Conservation (phyloP, 2,797 vertebrate genomes). For the Hemibagrus guttatus region DNA sequence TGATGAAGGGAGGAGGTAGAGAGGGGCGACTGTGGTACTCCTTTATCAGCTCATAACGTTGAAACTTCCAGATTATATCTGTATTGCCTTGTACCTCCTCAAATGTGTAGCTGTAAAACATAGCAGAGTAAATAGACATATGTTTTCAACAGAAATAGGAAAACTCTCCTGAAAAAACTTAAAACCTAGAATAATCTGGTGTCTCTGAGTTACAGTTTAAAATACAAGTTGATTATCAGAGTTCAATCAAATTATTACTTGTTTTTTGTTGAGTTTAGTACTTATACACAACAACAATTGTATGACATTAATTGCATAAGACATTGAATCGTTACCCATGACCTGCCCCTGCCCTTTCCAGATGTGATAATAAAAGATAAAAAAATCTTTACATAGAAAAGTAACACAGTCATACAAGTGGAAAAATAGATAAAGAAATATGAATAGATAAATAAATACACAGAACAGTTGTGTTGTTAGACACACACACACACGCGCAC, state of each 20-base stretch:
- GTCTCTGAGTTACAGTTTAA: not conserved
- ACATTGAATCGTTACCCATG: not conserved
- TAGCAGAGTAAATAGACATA: too few species aligned
- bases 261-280: not conserved
- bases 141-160: not conserved
- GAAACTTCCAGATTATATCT: conserved; percentile 97
- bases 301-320: not conserved
- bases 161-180: not conserved
- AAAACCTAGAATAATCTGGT: not conserved
- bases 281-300: not conserved
- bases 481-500: too few species aligned
- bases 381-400: too few species aligned
- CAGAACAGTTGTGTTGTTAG: too few species aligned
- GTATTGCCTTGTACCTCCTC: conserved; percentile 94
- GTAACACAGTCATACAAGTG: too few species aligned
- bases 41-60: conserved; percentile 89
- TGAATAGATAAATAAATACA: not conserved
- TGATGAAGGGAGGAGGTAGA: conserved; percentile 87
- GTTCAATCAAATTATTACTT: not conserved
- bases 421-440: not conserved
- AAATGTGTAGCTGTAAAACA: conserved; percentile 87
- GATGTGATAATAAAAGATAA: too few species aligned
- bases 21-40: conserved; percentile 89
- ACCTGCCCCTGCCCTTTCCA: too few species aligned
- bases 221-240: not conserved